These are phyloP conservation scores for Crematogaster levior DNA, from an alignment of 2,888 invertebrate species.

Conservation along the genomic window DNA sequence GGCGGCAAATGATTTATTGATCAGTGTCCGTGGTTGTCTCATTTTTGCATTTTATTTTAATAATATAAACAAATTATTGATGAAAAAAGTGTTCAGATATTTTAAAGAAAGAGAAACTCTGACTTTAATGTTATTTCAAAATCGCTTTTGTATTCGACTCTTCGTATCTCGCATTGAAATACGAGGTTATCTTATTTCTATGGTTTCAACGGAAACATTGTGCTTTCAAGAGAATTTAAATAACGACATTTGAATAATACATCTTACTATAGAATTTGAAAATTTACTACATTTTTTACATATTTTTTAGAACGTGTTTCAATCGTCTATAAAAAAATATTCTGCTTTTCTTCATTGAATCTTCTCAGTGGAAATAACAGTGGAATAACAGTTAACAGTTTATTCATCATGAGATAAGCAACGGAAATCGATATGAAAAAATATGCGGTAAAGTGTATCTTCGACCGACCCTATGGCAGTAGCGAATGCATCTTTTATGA, in stretches of 20 bases:
- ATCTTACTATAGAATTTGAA: neutral
- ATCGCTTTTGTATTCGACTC: neutral
- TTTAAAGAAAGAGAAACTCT: neutral
- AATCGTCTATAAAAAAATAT: neutral
- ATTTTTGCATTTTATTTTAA: neutral
- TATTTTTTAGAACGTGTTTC: too few relatives aligned
- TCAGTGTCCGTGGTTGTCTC: neutral
- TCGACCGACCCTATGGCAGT: neutral
- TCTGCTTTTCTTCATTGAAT: neutral
- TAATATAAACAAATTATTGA: neutral
- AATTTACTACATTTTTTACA: too few relatives aligned
- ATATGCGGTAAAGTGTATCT: neutral
- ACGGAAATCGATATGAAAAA: conserved; percentile 27
- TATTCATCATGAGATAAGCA: neutral
- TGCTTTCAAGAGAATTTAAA: neutral
- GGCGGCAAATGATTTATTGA: neutral
- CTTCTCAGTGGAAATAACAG: neutral
- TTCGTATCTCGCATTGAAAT: neutral
- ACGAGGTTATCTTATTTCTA: neutral
- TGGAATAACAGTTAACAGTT: neutral
- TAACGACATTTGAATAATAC: neutral
- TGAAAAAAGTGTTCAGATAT: neutral
- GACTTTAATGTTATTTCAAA: conserved; percentile 10
- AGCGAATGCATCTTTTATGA: neutral
- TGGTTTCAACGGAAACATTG: neutral